phyloP scores from a whole-genome alignment of 2,797 vertebrate species.

The Enoplosus armatus region DNA sequence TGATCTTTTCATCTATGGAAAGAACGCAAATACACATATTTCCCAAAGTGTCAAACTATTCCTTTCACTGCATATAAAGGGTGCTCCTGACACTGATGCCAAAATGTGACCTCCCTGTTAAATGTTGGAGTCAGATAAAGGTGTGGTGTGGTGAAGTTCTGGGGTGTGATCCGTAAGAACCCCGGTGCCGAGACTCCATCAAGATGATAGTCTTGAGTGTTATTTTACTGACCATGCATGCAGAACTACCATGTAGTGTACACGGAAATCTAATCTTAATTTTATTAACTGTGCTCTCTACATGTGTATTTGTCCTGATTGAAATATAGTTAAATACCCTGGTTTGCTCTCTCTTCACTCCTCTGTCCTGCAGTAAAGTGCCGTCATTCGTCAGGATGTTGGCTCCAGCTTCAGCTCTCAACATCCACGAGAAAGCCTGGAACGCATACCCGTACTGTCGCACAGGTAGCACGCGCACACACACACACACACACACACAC shows the following conservation, averaged over 20 bases:
- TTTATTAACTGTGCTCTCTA: neutral
- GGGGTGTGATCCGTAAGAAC: neutral
- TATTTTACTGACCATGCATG: neutral
- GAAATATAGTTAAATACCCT: neutral
- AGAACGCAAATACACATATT: no score
- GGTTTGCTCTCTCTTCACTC: neutral
- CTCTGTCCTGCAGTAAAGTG: constrained; percentile 91
- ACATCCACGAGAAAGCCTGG: constrained; percentile 99
- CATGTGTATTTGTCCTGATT: neutral
- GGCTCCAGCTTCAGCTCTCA: constrained; percentile 95
- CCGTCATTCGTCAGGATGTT: constrained; percentile 96
- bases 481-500: constrained; percentile 22
- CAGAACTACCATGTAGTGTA: neutral
- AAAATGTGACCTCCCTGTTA: neutral
- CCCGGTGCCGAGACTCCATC: no score
- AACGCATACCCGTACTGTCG: constrained; percentile 99
- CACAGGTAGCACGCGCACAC: constrained; percentile 86
- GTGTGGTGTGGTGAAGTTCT: neutral
- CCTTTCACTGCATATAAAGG: no score
- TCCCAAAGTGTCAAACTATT: no score
- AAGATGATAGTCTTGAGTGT: neutral
- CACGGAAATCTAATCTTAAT: neutral
- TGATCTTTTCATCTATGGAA: no score
- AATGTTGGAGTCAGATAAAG: neutral
- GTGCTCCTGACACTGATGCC: neutral